Conservation (phyloP, 2,888 invertebrate genomes). For the Luperina testacea region DNA sequence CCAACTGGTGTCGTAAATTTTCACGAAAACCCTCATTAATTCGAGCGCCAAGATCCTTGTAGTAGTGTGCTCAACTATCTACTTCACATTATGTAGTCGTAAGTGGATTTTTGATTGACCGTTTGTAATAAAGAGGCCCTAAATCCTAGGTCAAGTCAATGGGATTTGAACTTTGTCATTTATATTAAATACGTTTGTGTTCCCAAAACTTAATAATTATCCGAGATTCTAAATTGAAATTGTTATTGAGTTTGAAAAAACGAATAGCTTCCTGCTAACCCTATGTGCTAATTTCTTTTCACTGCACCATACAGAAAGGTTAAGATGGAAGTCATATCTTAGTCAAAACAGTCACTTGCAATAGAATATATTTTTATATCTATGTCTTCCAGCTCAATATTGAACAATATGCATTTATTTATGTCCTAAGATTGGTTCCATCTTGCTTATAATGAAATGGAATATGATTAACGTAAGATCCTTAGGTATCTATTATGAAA, state of each 20-base stretch:
- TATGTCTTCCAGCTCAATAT: constrained; percentile 13
- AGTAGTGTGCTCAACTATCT: neutral
- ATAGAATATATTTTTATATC: neutral
- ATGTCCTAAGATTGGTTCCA: constrained; percentile 20
- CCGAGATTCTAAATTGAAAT: neutral
- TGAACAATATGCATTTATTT: constrained; percentile 2
- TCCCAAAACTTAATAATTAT: neutral
- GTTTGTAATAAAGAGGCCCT: neutral
- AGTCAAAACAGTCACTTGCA: neutral
- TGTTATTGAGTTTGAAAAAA: neutral
- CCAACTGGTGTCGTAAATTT: too few relatives aligned
- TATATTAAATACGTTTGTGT: neutral
- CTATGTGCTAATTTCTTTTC: constrained; percentile 5
- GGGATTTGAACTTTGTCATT: neutral
- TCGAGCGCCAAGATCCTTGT: neutral
- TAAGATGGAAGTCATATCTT: constrained; percentile 9
- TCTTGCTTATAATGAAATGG: constrained; percentile 16
- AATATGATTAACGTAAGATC: constrained; percentile 37
- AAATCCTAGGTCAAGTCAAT: neutral
- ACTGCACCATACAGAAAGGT: neutral
- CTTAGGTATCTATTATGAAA: constrained; percentile 47
- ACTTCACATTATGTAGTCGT: neutral
- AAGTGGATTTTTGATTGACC: constrained; percentile 1
- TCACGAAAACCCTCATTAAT: too few relatives aligned
- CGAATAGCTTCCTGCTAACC: neutral